Percentiles rank a stretch among this genome's conserved stretches.
These are phyloP conservation scores for Drosophila mayaguana DNA, from an alignment of 2,888 invertebrate genomes.

Conservation along the genomic window DNA sequence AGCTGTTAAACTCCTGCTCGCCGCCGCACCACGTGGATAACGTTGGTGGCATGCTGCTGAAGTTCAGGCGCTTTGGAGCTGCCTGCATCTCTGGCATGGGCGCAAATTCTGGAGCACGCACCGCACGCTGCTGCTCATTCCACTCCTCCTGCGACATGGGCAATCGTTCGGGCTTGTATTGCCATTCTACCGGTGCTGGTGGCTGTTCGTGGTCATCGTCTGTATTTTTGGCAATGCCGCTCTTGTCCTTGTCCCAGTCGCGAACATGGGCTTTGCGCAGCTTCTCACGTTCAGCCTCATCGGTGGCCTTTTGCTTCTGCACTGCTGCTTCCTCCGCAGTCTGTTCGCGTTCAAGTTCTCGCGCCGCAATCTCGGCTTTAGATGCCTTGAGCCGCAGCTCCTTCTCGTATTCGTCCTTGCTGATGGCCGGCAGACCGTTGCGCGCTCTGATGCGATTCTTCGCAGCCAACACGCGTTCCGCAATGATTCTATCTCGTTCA, in stretches of 20 bases:
- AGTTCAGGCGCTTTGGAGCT: constrained; percentile 68
- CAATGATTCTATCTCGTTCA: constrained; percentile 88
- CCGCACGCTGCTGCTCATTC: constrained; percentile 88
- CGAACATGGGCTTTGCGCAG: constrained; percentile 86
- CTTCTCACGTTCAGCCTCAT: constrained; percentile 83
- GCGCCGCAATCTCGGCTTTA: constrained; percentile 33
- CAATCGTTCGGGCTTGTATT: constrained; percentile 81
- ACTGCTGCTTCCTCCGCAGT: constrained; percentile 76
- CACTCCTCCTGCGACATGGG: constrained; percentile 85
- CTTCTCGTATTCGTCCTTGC: constrained; percentile 85
- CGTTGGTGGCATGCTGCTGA: constrained; percentile 62
- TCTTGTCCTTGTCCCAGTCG: constrained; percentile 89
- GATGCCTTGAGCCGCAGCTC: constrained; percentile 43
- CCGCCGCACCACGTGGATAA: constrained; percentile 15
- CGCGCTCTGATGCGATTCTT: constrained; percentile 90
- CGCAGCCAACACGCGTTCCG: constrained; percentile 90
- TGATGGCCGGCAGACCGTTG: constrained; percentile 90
- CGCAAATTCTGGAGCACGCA: constrained; percentile 92
- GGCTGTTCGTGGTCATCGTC: constrained; percentile 6
- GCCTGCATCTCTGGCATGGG: constrained; percentile 85
- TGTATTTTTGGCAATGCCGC: constrained; percentile 20
- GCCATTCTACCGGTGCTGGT: constrained; percentile 68
- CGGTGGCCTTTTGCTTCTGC: constrained; percentile 70
- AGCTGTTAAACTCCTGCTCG: constrained; percentile 58
- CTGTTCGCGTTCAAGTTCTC: constrained; percentile 75